Evolutionary conservation across 2,888 invertebrate genomes (phyloP).

Genomic region (Rhimphoctona megacephalus): DNA sequence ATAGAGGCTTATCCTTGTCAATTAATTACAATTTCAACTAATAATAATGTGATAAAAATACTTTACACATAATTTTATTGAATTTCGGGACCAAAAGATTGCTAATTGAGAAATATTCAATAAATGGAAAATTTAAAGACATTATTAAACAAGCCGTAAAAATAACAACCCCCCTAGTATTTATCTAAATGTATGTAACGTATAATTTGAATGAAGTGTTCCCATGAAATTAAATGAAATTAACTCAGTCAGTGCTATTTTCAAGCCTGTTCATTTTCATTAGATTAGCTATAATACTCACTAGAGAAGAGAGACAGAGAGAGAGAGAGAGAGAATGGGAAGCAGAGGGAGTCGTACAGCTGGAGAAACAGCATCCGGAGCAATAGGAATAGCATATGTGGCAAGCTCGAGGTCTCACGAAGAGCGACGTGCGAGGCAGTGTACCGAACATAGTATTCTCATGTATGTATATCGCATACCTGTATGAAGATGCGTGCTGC

Average conservation of each 20-base stretch:
- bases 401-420: conserved; percentile 37
- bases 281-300: conserved; percentile 75
- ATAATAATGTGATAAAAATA: not conserved
- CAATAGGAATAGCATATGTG: conserved; percentile 64
- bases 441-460: conserved; percentile 35
- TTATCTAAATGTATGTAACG: not conserved
- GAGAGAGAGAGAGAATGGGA: not conserved
- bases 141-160: not conserved
- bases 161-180: not conserved
- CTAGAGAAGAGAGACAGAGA: not conserved
- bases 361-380: conserved; percentile 71
- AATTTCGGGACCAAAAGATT: too few species aligned
- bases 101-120: not conserved
- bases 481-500: conserved; percentile 72
- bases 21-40: too few species aligned
- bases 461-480: conserved; percentile 38
- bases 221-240: conserved; percentile 82
- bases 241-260: conserved; percentile 78
- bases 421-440: conserved; percentile 41
- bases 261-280: conserved; percentile 80
- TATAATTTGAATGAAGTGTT: conserved; percentile 49
- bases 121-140: not conserved
- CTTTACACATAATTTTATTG: too few species aligned
- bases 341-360: conserved; percentile 54
- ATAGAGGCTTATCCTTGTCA: not conserved